These are phyloP conservation scores for Melanogrammus aeglefinus DNA, from an alignment of 2,797 vertebrate genomes.

Conservation along the genomic window DNA sequence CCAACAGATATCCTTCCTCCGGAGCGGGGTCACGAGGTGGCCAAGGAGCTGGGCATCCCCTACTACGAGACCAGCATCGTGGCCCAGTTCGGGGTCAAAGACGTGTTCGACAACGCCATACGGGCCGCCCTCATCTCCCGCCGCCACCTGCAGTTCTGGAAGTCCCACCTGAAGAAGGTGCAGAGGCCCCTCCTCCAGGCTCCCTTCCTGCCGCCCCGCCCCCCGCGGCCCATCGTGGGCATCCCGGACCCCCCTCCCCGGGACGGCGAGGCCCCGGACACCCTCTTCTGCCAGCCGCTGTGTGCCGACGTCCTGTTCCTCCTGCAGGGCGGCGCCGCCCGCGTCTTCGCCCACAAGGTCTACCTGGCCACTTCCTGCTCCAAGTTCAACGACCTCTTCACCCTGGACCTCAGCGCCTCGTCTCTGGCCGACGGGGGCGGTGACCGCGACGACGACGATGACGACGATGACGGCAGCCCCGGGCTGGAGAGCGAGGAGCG, in stretches of 20 bases:
- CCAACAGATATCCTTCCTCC: conserved; percentile 87
- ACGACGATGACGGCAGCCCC: conserved; percentile 55
- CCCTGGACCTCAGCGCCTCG: conserved; percentile 65
- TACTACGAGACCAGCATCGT: conserved; percentile 93
- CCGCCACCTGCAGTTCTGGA: conserved; percentile 92
- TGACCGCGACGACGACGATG: conserved; percentile 65
- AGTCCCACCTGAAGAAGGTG: conserved; percentile 87
- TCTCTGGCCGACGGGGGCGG: conserved; percentile 16
- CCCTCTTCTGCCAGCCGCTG: conserved; percentile 80
- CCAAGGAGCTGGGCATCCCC: conserved; percentile 87
- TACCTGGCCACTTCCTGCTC: conserved; percentile 90
- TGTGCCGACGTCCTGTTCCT: conserved; percentile 85
- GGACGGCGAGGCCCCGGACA: conserved; percentile 72
- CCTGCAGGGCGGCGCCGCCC: conserved; percentile 74
- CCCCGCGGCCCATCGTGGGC: conserved; percentile 82
- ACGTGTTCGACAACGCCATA: conserved; percentile 92
- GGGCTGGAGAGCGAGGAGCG: conserved; percentile 56
- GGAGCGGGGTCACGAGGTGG: conserved; percentile 87
- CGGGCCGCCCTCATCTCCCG: conserved; percentile 88
- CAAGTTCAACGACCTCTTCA: conserved; percentile 89
- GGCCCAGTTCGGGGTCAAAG: conserved; percentile 90
- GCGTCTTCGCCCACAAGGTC: conserved; percentile 85
- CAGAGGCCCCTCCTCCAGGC: conserved; percentile 86
- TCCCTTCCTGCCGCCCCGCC: conserved; percentile 85
- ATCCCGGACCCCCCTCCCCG: conserved; percentile 76